Conservation (phyloP, 2,888 invertebrate genomes). For the Euproctis similis region DNA sequence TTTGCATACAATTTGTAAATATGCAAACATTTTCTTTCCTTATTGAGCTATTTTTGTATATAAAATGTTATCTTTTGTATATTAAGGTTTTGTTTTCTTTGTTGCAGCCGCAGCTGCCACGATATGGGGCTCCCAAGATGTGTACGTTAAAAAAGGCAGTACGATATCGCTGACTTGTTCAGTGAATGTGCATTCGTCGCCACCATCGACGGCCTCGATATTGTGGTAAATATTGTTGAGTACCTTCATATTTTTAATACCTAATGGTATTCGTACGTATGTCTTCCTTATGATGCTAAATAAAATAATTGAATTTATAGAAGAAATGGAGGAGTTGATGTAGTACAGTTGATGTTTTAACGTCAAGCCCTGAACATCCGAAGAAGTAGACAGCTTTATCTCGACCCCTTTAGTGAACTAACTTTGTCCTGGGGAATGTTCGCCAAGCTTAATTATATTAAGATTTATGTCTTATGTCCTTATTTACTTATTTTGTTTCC, state of each 20-base stretch:
- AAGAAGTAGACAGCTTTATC: too few species aligned
- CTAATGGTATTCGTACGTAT: too few species aligned
- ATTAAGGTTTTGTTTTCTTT: constrained; percentile 36
- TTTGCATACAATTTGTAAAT: constrained; percentile 28
- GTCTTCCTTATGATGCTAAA: too few species aligned
- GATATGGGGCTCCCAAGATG: constrained; percentile 89
- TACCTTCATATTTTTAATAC: too few species aligned
- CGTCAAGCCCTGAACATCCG: too few species aligned
- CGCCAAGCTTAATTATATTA: too few species aligned
- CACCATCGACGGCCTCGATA: constrained; percentile 81
- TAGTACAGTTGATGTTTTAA: too few species aligned
- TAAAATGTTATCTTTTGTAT: constrained; percentile 8
- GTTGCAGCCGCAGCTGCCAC: constrained; percentile 89
- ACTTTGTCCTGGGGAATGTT: too few species aligned
- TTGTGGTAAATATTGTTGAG: constrained; percentile 80
- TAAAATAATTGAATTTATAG: too few species aligned
- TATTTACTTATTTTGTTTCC: background rate
- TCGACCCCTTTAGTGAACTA: too few species aligned
- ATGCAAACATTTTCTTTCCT: constrained; percentile 20
- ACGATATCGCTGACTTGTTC: constrained; percentile 92
- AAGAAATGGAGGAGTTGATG: too few species aligned
- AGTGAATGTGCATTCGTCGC: constrained; percentile 89
- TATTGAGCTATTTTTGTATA: constrained; percentile 1
- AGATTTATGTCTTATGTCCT: too few species aligned
- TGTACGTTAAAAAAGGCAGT: constrained; percentile 92